A percentile compares a stretch with the other conserved stretches of the same genome.
These are phyloP conservation scores for Ibycter americanus DNA, from an alignment of 2,797 vertebrate genomes.

Conservation along the genomic window DNA sequence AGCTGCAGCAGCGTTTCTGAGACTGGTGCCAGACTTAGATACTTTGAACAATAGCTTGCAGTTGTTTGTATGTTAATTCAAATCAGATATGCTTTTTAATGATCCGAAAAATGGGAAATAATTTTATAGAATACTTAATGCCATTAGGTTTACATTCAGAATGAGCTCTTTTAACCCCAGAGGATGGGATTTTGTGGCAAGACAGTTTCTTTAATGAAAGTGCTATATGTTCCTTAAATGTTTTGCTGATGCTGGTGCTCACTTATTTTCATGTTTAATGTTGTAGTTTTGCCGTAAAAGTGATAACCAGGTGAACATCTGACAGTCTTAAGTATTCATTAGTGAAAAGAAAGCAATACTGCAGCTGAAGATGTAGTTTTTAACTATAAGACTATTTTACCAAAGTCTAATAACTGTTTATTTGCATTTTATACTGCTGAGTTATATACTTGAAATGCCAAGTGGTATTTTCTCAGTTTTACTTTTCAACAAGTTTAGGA, in stretches of 20 bases:
- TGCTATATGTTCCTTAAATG: not conserved
- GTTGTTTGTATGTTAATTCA: not conserved
- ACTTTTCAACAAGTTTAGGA: not conserved
- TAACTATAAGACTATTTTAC: not conserved
- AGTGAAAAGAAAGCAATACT: slow-evolving; percentile 68
- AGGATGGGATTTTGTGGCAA: not conserved
- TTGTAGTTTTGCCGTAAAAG: slow-evolving; percentile 82
- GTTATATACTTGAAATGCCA: not conserved
- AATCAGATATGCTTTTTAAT: not conserved
- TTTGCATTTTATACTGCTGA: not conserved
- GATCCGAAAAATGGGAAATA: not conserved
- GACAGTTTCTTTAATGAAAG: not conserved
- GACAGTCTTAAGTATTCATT: slow-evolving; percentile 82
- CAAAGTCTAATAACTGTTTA: not conserved
- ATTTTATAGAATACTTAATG: not conserved
- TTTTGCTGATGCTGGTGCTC: not conserved
- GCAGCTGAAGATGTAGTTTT: not conserved
- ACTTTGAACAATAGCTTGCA: not conserved
- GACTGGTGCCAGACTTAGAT: too few species aligned
- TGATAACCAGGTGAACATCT: slow-evolving; percentile 84
- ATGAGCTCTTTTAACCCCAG: not conserved
- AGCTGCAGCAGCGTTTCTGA: not conserved
- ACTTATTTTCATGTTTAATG: not conserved
- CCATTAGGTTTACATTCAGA: not conserved
- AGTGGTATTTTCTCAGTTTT: not conserved